A percentile compares a stretch with the other conserved stretches of the same genome.
Conservation (phyloP, 1,140 invertebrate genomes). For the Paraescarpia echinospica region DNA sequence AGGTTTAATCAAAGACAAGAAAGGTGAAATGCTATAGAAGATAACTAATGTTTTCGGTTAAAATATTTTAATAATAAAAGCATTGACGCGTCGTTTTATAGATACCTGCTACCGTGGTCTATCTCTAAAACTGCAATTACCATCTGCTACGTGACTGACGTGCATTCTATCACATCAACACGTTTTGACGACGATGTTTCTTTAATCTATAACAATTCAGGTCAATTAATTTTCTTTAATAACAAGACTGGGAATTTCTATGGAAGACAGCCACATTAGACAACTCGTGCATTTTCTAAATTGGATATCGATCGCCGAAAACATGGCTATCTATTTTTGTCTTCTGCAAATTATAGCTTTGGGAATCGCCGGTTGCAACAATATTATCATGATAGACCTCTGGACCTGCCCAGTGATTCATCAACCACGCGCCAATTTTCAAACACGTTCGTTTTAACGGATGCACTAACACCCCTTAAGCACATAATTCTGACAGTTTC, state of each 20-base stretch:
- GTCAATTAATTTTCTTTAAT: not conserved
- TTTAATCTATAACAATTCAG: not conserved
- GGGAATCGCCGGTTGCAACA: not conserved
- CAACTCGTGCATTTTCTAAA: not conserved
- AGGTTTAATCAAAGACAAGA: not conserved
- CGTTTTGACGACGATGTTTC: not conserved
- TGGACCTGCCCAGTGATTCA: not conserved
- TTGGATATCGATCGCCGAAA: not conserved
- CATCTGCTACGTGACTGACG: not conserved
- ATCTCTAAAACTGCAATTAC: not conserved
- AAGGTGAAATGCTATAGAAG: not conserved
- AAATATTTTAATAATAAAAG: not conserved
- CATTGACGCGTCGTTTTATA: not conserved
- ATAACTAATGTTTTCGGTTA: not conserved
- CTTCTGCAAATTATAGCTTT: not conserved
- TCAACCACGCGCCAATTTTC: not conserved
- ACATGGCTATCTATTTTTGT: not conserved
- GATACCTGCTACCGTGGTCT: not conserved
- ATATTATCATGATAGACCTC: not conserved
- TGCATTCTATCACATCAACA: not conserved
- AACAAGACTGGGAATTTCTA: not conserved
- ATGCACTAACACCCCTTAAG: not conserved
- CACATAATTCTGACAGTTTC: not conserved
- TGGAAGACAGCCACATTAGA: not conserved
- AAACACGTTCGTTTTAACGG: not conserved